Evolutionary conservation across 2,888 invertebrate species (phyloP).

Genomic region (Tupiocoris notatus): DNA sequence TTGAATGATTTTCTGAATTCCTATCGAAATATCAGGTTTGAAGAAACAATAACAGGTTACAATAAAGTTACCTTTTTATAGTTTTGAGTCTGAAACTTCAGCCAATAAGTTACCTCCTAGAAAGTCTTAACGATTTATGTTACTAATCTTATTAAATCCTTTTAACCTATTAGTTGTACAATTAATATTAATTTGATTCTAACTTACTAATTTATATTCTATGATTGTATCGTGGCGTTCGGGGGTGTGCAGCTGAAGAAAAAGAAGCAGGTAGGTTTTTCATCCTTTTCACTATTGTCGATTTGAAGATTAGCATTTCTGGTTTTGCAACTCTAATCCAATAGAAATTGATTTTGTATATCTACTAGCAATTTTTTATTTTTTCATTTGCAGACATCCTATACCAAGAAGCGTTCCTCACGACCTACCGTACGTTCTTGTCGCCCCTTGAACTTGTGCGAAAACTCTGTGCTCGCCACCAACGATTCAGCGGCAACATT

Average conservation of each 20-base stretch:
- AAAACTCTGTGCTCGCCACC: conserved; percentile 78
- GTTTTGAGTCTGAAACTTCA: no score
- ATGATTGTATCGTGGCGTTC: conserved; percentile 10
- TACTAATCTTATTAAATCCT: no score
- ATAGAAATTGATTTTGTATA: no score
- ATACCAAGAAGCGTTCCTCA: conserved; percentile 96
- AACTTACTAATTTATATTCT: conserved; percentile 12
- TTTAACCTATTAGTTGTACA: not conserved
- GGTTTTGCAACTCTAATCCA: no score
- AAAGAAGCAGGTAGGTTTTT: conserved; percentile 38
- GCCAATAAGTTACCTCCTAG: no score
- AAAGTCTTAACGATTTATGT: no score
- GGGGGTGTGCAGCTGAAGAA: conserved; percentile 35
- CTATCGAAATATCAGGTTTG: no score
- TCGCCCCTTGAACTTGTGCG: conserved; percentile 80
- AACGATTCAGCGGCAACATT: conserved; percentile 70
- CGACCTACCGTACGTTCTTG: conserved; percentile 95
- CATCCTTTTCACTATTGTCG: conserved; percentile 1
- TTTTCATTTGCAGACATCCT: conserved; percentile 68
- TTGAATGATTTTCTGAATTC: no score
- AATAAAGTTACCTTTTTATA: not conserved
- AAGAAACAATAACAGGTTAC: not conserved
- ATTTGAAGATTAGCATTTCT: no score
- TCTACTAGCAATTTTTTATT: not conserved
- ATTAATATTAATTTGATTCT: not conserved